Percentiles rank a stretch among this genome's conserved stretches.
Conservation (phyloP, 2,113 vertebrate genomes). For the Ceyx cyanopectus region DNA sequence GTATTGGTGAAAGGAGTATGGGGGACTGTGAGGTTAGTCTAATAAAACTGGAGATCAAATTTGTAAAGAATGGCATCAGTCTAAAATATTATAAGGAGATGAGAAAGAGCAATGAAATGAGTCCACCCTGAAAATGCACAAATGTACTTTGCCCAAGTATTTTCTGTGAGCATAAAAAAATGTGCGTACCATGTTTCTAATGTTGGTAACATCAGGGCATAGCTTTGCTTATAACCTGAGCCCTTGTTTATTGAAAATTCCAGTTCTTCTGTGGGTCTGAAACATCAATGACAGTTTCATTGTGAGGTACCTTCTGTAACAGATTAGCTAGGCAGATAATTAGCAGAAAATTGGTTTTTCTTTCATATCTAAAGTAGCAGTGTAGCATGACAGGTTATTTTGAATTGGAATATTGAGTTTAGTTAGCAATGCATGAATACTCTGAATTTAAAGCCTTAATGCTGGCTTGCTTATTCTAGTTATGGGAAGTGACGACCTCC, state of each 20-base stretch:
- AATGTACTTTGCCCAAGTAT: background rate
- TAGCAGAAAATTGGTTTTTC: background rate
- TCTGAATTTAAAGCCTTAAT: background rate
- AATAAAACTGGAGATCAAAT: background rate
- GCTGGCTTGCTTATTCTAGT: background rate
- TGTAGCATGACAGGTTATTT: background rate
- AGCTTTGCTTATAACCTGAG: background rate
- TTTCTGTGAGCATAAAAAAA: background rate
- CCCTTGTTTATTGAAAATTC: background rate
- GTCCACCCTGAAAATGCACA: background rate
- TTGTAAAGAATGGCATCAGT: background rate
- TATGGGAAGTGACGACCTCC: background rate
- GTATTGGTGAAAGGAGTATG: background rate
- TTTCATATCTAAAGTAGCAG: background rate
- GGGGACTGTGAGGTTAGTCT: background rate
- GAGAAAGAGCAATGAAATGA: background rate
- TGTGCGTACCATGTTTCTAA: fast-evolving
- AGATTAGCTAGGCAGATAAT: background rate
- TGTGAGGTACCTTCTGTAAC: background rate
- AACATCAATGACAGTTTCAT: background rate
- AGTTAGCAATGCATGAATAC: background rate
- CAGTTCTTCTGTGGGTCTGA: background rate
- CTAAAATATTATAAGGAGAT: background rate
- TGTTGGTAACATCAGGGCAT: background rate
- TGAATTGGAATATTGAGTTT: background rate